These are phyloP conservation scores for Junco hyemalis DNA, from an alignment of 2,113 vertebrate species.

Conservation along the genomic window DNA sequence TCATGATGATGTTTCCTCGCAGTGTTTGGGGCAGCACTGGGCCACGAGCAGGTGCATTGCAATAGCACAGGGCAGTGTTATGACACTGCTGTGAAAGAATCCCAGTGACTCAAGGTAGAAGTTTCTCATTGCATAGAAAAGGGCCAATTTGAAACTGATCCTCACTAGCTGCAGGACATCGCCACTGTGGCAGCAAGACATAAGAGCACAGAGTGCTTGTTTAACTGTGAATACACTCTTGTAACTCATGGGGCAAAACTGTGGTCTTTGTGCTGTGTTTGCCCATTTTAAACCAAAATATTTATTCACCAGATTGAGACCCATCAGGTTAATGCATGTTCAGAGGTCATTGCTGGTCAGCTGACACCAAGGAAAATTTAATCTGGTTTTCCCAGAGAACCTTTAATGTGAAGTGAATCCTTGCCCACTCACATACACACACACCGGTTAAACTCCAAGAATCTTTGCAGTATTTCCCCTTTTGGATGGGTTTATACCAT, in stretches of 20 bases:
- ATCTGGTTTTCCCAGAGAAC: not conserved
- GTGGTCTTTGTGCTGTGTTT: not conserved
- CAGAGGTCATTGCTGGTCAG: not conserved
- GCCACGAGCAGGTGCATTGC: not conserved
- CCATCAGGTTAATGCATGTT: not conserved
- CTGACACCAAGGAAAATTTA: not conserved
- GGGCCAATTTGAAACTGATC: slow-evolving; percentile 7
- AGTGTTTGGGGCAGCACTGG: not conserved
- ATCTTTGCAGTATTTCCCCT: not conserved
- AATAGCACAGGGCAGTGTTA: not conserved
- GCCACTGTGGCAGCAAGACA: not conserved
- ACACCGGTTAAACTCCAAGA: not conserved
- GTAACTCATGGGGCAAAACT: not conserved
- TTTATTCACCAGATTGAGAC: not conserved
- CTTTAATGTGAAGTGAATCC: not conserved
- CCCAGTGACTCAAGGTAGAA: not conserved
- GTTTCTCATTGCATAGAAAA: not conserved
- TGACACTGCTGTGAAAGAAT: slow-evolving; percentile 10
- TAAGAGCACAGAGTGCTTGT: not conserved
- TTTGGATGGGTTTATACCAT: not conserved
- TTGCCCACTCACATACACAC: not conserved
- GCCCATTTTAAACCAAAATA: not conserved
- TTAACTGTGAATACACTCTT: not conserved
- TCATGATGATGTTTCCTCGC: not conserved
- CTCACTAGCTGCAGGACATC: not conserved